phyloP scores from a whole-genome alignment of 2,888 invertebrate genomes.

The Epinotia ramella region DNA sequence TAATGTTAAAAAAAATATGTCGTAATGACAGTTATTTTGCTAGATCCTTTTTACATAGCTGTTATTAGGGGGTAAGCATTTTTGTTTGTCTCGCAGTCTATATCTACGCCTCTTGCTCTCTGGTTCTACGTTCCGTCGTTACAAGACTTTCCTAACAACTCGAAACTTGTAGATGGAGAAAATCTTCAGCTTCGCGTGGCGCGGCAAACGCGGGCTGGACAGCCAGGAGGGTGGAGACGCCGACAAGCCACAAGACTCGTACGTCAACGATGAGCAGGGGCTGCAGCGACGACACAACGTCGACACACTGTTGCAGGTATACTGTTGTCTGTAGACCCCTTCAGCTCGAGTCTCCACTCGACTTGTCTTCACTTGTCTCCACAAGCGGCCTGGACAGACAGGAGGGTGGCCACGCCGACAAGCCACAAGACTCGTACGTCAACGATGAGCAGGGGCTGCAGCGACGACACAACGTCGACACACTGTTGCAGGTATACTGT shows the following conservation, averaged over 20 bases:
- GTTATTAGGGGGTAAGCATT: no score
- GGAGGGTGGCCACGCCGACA: constrained; percentile 52
- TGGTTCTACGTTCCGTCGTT: background rate
- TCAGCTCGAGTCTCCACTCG: constrained; percentile 95
- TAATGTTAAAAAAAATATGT: background rate
- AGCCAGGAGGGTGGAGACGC: constrained; percentile 60
- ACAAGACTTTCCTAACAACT: background rate
- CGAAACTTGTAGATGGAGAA: constrained; percentile 91
- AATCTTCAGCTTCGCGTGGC: constrained; percentile 96
- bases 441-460: constrained; percentile 91
- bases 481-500: constrained; percentile 89
- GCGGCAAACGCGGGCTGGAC: constrained; percentile 90
- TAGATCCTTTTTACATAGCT: no score
- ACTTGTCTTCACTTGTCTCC: no score
- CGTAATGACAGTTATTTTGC: no score
- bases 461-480: constrained; percentile 89
- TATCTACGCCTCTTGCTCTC: background rate
- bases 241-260: constrained; percentile 82
- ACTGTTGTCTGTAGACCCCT: constrained; percentile 60
- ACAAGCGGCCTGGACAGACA: constrained; percentile 88
- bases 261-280: constrained; percentile 91
- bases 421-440: constrained; percentile 86
- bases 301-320: constrained; percentile 93
- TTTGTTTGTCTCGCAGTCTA: background rate
- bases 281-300: constrained; percentile 87